phyloP scores from a whole-genome alignment of 1,140 invertebrate genomes.

The Chymomyza costata region DNA sequence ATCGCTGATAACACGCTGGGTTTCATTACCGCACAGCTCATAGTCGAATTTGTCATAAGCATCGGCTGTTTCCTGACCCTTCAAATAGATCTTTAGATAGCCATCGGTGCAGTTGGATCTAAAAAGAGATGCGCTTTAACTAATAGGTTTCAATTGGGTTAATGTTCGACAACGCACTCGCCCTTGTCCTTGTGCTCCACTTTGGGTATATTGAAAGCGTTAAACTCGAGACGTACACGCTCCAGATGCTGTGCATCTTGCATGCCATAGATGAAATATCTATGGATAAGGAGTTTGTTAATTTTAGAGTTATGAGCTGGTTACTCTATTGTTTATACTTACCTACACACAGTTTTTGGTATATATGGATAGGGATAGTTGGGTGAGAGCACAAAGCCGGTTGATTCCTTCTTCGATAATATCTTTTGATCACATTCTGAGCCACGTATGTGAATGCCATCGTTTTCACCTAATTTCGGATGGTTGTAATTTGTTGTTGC shows the following conservation, averaged over 20 bases:
- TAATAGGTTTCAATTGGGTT: background rate
- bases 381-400: conserved; percentile 93
- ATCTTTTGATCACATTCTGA: conserved; percentile 99
- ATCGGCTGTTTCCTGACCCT: conserved; percentile 94
- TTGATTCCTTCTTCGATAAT: conserved; percentile 93
- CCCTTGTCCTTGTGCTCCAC: conserved; percentile 78
- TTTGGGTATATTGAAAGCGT: conserved; percentile 92
- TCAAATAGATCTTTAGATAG: conserved; percentile 92
- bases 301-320: background rate
- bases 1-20: conserved; percentile 86
- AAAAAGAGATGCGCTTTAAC: too few species aligned
- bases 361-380: conserved; percentile 96
- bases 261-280: conserved; percentile 98
- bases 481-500: conserved; percentile 32
- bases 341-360: conserved; percentile 93
- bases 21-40: conserved; percentile 89
- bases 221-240: conserved; percentile 91
- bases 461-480: conserved; percentile 78
- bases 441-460: conserved; percentile 93
- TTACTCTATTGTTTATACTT: conserved; percentile 45
- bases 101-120: conserved; percentile 89
- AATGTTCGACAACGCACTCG: conserved; percentile 67
- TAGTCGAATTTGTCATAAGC: conserved; percentile 95
- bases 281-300: conserved; percentile 37
- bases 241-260: conserved; percentile 96